Evolutionary conservation across 2,797 vertebrate species (phyloP), one percentile per base, ranked within the genome.

Genomic region (Gobio occitaniae): DNA sequence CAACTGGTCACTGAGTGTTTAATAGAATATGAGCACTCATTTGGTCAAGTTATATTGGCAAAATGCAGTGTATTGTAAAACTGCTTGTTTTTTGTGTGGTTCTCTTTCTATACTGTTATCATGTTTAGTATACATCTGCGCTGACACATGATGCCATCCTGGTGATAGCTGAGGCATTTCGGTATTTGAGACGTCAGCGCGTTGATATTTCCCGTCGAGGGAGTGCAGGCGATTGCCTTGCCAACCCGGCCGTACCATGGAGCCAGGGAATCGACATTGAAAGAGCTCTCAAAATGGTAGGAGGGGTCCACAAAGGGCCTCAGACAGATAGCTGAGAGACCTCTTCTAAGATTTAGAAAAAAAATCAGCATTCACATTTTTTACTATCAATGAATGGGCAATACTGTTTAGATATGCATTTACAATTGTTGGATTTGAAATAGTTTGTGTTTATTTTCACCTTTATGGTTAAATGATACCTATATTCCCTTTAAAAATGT

Each of bases 251-350:
- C 0, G 98, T 99, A 70, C 98, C 98, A 0, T 99, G 98, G 98
- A 99, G 97, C 93, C 98, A 99, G 94, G 98, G 98, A 90, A 99
- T 98, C 44, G 98, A 99, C 91, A 99, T 99, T 21, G 98, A 99
- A 90, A 95, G 98, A 94, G 97, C 98, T 0, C 94, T 99, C 86
- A 99, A 99, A 96, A 98, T 98, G 98, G 98, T 99, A 96, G 44
- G 91, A 86, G n/a, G 66, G 80, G 50, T 66, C 68, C 54, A 32
- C 0, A 72, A 29, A 19, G 70, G 59, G 21, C 56, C 77, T 85
- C 56, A 70, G 52, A 54, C 44, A 65, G 17, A 52, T 44, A 54
- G 36, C 66, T 32, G 10, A 50, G 63, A 68, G 65, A 10, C 9
- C 11, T 13, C 15, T 63, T 63, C 61, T 32, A 32, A 16, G 61